These are phyloP conservation scores for Syngnathus typhle DNA, from an alignment of 2,113 vertebrate genomes.

Conservation along the genomic window DNA sequence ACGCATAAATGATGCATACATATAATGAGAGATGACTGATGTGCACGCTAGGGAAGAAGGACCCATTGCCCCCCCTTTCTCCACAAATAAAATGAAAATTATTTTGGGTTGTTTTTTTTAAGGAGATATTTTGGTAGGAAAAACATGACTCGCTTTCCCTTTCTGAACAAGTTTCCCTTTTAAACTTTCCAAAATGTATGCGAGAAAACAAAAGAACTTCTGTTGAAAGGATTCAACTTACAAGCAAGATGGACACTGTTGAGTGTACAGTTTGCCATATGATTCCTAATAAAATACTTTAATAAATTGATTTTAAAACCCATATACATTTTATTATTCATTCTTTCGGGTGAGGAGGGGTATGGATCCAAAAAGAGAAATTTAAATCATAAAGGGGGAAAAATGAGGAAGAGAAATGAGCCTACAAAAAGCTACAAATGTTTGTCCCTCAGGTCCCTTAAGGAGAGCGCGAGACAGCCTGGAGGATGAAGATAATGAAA, in stretches of 20 bases:
- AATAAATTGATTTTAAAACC: conserved; percentile 76
- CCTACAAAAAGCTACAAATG: conserved; percentile 55
- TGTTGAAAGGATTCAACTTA: conserved; percentile 74
- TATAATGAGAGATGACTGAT: conserved; percentile 51
- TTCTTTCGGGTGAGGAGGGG: conserved; percentile 55
- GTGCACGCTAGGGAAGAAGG: conserved; percentile 33
- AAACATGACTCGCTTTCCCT: conserved; percentile 73
- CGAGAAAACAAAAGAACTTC: conserved; percentile 66
- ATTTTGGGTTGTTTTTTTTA: conserved; percentile 65
- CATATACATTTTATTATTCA: conserved; percentile 73
- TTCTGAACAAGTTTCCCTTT: too few species aligned
- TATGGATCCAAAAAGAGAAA: conserved; percentile 69
- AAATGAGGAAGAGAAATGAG: conserved; percentile 31
- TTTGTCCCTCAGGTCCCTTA: conserved; percentile 25
- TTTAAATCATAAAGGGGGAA: conserved; percentile 73
- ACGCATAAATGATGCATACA: conserved; percentile 55
- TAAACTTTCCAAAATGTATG: conserved; percentile 26
- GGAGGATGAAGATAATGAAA: conserved; percentile 18
- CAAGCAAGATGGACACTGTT: conserved; percentile 64
- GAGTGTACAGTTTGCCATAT: conserved; percentile 83
- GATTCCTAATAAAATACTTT: conserved; percentile 73
- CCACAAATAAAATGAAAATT: conserved; percentile 26
- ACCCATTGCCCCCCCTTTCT: neutral
- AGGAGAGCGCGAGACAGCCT: conserved; percentile 2
- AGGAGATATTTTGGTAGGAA: conserved; percentile 68